phyloP scores from a whole-genome alignment of 2,888 invertebrate genomes.

The Torymus auratus region DNA sequence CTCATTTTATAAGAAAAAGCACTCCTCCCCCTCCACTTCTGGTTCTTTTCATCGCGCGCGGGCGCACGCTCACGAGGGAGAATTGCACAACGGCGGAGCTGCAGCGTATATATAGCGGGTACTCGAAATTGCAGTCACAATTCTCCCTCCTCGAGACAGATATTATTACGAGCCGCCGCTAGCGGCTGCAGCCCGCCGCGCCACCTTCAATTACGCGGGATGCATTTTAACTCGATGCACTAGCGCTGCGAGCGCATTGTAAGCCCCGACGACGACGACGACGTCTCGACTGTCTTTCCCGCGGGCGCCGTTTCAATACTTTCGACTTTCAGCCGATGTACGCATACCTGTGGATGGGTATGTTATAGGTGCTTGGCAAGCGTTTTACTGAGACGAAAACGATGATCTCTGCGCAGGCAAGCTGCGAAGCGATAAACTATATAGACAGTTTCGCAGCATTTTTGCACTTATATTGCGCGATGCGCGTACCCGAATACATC shows the following conservation, averaged over 20 bases:
- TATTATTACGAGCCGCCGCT: slow-evolving; percentile 66
- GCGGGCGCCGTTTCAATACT: slow-evolving; percentile 44
- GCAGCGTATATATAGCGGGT: slow-evolving; percentile 4
- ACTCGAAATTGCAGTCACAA: slow-evolving; percentile 72
- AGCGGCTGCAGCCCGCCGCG: slow-evolving; percentile 32
- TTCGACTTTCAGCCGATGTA: slow-evolving; percentile 20
- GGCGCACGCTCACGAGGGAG: neutral
- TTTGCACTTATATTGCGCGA: too few species aligned
- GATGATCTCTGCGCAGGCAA: slow-evolving; percentile 47
- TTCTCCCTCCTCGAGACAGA: slow-evolving; percentile 72
- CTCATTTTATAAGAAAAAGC: slow-evolving; percentile 36
- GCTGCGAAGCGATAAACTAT: slow-evolving; percentile 59
- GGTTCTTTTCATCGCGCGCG: slow-evolving; percentile 31
- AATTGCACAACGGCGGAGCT: neutral
- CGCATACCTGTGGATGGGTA: neutral
- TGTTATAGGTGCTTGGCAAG: too few species aligned
- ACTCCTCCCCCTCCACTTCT: neutral
- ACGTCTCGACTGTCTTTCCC: slow-evolving; percentile 26
- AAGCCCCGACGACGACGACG: slow-evolving; percentile 24
- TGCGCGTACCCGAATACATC: too few species aligned
- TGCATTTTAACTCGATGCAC: slow-evolving; percentile 69
- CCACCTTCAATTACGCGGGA: slow-evolving; percentile 70
- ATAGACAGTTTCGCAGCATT: too few species aligned
- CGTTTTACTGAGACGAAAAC: neutral
- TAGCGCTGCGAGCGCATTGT: slow-evolving; percentile 53